Base-by-base conservation (phyloP, 1,140 invertebrate species). In the Aphaenogaster ashmeadi region DNA sequence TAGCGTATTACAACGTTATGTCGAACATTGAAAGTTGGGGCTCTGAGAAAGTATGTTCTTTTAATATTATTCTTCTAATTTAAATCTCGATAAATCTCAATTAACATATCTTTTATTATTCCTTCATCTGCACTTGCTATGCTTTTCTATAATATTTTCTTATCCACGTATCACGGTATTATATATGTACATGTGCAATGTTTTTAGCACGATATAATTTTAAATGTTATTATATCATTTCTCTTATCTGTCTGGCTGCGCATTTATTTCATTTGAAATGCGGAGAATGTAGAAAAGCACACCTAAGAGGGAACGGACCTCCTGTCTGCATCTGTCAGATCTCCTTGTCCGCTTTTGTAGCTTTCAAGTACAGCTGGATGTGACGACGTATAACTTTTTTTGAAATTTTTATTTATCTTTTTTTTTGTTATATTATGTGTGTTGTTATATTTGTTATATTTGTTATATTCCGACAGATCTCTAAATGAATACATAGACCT, bases 231-330 rank as follows among this genome's bases (percentile, higher is more conserved):
- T 47, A 44, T 18, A 33, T 3, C 21, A 27, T 64, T 27, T 77
- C 21, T 44, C 44, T 27, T 77, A 15, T 44, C 44, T 5, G 6
- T 27, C n/a, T 80, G 3, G n/a, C 13, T 44, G n/a, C n/a, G 21
- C 13, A 66, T 6, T 52, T 52, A 13, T 80, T 69, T 80, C 62
- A 67, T 21, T 80, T 80, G 33, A 52, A 67, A 67, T 67, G n/a
- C 58, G 1, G 33, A 79, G 33, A 79, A 64, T 47, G 27, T 50
- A 66, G 41, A 69, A 50, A 67, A 52, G 33, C 44, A 18, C 38
- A 15, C 1, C 4, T 69, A 67, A 69, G 13, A 58, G 60, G 3
- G n/a, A 36, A 52, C 11, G 44, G 41, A 47, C n/a, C n/a, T 52
- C 6, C 4, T 52, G 18, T 41, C 27, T 50, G 60, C 60, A 67